Evolutionary conservation across 2,888 invertebrate species (phyloP).

Genomic region (Pardosa pseudoannulata): DNA sequence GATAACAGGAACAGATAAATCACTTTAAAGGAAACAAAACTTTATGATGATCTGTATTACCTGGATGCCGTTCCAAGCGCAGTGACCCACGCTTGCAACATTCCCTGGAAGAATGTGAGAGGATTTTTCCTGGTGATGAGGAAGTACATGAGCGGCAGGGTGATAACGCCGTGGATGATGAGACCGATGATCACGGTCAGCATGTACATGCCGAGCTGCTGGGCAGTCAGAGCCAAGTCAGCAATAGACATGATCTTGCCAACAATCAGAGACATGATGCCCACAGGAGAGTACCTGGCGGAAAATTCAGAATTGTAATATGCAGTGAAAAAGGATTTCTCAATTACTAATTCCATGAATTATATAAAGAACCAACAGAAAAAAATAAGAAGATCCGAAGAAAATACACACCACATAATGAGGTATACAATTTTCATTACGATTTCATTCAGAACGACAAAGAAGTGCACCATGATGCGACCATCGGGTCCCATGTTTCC

Average conservation of each 20-base stretch:
- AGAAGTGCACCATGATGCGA: constrained; percentile 82
- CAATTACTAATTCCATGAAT: too few relatives aligned
- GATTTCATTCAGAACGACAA: constrained; percentile 81
- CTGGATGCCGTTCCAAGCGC: constrained; percentile 85
- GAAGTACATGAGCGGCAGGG: constrained; percentile 82
- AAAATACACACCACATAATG: constrained; percentile 81
- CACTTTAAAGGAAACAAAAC: too few relatives aligned
- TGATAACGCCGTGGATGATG: constrained; percentile 81
- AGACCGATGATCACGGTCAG: constrained; percentile 80
- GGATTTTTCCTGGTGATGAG: constrained; percentile 81
- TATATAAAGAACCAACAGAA: not conserved
- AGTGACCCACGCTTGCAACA: constrained; percentile 83
- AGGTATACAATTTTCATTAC: constrained; percentile 82
- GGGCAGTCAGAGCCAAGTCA: constrained; percentile 81
- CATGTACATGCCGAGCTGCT: constrained; percentile 83
- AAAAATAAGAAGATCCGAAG: not conserved
- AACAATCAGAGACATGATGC: constrained; percentile 83
- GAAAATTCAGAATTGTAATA: not conserved
- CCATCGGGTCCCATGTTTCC: constrained; percentile 81
- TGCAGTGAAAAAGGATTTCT: too few relatives aligned
- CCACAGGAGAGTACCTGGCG: constrained; percentile 84
- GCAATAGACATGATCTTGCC: constrained; percentile 83
- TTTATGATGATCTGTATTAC: constrained; percentile 76
- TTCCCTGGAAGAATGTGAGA: constrained; percentile 81
- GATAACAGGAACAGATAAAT: too few relatives aligned